Base-by-base conservation (phyloP, 2,797 vertebrate species). In the Muraenolepis orangiensis region DNA sequence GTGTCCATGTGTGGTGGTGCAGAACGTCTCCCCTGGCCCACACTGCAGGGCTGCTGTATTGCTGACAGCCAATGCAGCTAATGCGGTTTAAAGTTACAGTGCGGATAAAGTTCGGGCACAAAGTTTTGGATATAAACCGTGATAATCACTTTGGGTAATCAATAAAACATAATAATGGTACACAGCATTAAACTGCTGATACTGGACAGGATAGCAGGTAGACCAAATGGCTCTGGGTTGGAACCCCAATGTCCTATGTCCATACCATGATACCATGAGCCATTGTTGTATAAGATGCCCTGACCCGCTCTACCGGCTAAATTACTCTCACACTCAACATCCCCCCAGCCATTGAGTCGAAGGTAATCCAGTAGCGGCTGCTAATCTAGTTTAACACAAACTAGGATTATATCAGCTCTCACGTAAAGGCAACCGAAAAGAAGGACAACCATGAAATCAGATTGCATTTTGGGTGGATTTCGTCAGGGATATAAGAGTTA, bases 361-460 rank as follows among this genome's bases (percentile, higher is more conserved):
- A 20, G 18, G 77, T 80, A 84, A 88, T 86, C 82, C 66, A 74
- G 29, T 20, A 32, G 66, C 72, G 18, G 66, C 61, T 75, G 71
- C 16, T 74, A 84, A 86, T 84, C 78, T 80, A 75, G 71, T 85
- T 85, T 78, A 71, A 84, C 70, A 78, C 81, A 87, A 87, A 76
- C 36, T 81, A 51, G 40, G 86, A 87, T 88, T 89, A 89, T 68
- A 73, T 12, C 42, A 75, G 28, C 14, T 36, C 66, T 89, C 87
- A 86, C 76, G 46, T 84, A 86, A 90, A 32, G 67, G 87, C 87
- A 87, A 89, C 85, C 73, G 72, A 70, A 51, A 72, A 77, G 66
- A 36, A 82, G 82, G 87, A 70, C 67, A 76, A 70, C 74, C 38
- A 26, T n/a, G 78, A 85, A 78, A 85, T 66, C 78, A 83, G 82